phyloP scores from a whole-genome alignment of 2,113 vertebrate species.

The Odocoileus virginianus region DNA sequence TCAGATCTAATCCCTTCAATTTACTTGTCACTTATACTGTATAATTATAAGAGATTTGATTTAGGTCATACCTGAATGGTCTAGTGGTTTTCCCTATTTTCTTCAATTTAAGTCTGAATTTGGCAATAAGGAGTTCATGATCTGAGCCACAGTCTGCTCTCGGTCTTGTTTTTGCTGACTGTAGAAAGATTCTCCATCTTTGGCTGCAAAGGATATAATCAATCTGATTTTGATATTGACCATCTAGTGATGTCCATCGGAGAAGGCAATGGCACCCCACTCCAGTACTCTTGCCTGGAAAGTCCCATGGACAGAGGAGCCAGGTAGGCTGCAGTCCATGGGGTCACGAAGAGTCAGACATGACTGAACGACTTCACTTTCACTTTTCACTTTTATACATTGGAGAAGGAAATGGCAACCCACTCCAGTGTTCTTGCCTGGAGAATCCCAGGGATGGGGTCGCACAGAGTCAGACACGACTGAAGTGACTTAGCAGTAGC shows the following conservation, averaged over 20 bases:
- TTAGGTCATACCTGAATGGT: not conserved
- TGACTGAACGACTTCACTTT: no score
- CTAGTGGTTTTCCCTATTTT: not conserved
- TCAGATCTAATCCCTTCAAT: not conserved
- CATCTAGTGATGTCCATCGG: not conserved
- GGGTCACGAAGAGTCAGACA: no score
- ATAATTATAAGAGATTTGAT: not conserved
- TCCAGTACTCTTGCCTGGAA: no score
- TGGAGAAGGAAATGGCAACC: no score
- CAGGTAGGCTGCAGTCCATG: no score
- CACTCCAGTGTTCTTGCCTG: no score
- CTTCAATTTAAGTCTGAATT: not conserved
- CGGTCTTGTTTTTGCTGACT: rapidly evolving
- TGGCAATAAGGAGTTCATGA: not conserved
- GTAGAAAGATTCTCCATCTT: not conserved
- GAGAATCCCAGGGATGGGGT: no score
- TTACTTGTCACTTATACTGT: not conserved
- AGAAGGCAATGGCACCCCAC: no score
- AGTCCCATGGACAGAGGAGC: no score
- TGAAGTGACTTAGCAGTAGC: no score
- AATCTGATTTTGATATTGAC: rapidly evolving
- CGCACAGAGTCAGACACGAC: no score
- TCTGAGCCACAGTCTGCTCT: not conserved
- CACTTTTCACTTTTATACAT: no score
- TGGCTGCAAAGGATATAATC: not conserved